Evolutionary conservation across 2,797 vertebrate genomes (phyloP).

Genomic region (Okamejei kenojei): DNA sequence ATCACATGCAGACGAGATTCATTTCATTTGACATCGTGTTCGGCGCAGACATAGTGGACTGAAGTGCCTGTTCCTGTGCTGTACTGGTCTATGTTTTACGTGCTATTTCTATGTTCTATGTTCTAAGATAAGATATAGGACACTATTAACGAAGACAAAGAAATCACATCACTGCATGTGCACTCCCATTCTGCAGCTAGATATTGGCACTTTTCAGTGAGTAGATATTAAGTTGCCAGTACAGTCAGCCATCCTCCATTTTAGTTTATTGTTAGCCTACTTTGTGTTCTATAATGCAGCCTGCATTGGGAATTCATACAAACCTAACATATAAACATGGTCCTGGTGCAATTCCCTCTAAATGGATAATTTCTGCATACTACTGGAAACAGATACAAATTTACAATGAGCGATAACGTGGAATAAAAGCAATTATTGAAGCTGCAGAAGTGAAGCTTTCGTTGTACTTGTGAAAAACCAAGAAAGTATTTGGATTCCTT

Average conservation of each 20-base stretch:
- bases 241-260: not conserved
- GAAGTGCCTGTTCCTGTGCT: no score
- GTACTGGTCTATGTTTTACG: no score
- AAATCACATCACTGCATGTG: no score
- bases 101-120: no score
- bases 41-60: no score
- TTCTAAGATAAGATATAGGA: no score
- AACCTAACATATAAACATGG: not conserved
- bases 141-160: no score
- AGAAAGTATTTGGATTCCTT: not conserved
- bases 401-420: not conserved
- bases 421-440: not conserved
- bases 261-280: not conserved
- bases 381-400: not conserved
- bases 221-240: not conserved
- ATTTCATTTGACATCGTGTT: no score
- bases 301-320: not conserved
- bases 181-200: no score
- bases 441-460: not conserved
- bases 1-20: no score
- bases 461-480: not conserved
- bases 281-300: not conserved
- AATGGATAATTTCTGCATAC: not conserved
- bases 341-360: not conserved
- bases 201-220: no score